phyloP scores from a whole-genome alignment of 2,113 vertebrate genomes.

The Bombycilla garrulus region DNA sequence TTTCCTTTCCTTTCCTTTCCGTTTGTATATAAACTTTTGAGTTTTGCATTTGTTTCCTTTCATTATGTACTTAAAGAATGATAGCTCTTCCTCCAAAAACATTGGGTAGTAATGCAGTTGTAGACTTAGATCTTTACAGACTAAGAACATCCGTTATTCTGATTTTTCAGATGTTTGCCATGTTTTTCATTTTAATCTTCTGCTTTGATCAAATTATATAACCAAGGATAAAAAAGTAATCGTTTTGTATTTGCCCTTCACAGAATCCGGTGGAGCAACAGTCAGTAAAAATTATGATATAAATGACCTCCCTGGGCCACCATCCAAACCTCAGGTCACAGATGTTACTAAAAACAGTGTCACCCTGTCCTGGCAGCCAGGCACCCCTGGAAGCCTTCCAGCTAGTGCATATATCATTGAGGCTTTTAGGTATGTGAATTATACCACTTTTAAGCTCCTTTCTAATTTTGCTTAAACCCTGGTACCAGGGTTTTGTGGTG shows the following conservation, averaged over 20 bases:
- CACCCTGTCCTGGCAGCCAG: constrained; percentile 94
- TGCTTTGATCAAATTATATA: not conserved
- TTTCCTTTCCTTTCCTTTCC: not conserved
- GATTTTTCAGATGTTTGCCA: not conserved
- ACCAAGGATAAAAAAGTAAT: constrained; percentile 1
- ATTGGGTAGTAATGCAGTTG: not conserved
- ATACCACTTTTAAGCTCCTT: not conserved
- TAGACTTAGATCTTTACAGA: not conserved
- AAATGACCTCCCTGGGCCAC: constrained; percentile 90
- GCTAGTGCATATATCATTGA: constrained; percentile 93
- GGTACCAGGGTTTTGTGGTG: not conserved
- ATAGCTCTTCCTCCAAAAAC: not conserved
- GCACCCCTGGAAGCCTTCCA: constrained; percentile 82
- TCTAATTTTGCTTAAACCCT: not conserved
- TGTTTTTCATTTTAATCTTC: not conserved
- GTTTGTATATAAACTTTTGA: not conserved
- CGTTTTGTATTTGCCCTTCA: not conserved
- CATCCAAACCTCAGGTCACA: constrained; percentile 96
- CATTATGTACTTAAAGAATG: not conserved
- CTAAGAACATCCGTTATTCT: not conserved
- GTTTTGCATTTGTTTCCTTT: not conserved
- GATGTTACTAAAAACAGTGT: constrained; percentile 97
- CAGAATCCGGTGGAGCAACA: constrained; percentile 84
- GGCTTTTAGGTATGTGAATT: constrained; percentile 90
- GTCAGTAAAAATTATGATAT: constrained; percentile 86